Evolutionary conservation across 2,888 invertebrate genomes (phyloP), one percentile per base, ranked within the genome.

Genomic region (Papilio gigon): DNA sequence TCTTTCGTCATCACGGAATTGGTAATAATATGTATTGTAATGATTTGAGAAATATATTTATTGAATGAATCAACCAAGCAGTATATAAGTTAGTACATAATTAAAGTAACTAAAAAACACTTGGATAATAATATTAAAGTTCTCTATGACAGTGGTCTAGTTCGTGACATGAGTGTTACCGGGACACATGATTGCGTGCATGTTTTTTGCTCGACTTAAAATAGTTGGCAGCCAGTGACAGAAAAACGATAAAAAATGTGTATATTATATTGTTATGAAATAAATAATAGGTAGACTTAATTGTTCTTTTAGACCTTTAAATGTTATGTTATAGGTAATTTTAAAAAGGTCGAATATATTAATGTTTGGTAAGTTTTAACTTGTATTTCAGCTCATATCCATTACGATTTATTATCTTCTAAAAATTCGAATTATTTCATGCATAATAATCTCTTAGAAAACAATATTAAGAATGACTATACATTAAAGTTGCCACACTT

Each of bases 151-250:
- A 53, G 53, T 50, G 25, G 40, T 42, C 53, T 30, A 53, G 53
- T 53, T 53, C 53, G 53, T 53, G 53, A 53, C 53, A 53, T 30
- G 30, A 30, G 53, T 53, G 53, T 53, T 53, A 30, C 27, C 30
- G n/a, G n/a, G 30, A 30, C 53, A n/a, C 30, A 30, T 27, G 27
- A 53, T 30, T 53, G 53, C 53, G 53, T 53, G 30, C 30, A 17
- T 9, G 17, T 30, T 53, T 53, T 53, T 53, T 53, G 17, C 53
- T 1, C 17, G 30, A 14, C 27, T 53, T 53, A 53, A 53, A 53
- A 30, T 53, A 30, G n/a, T 30, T 27, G 27, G n/a, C 53, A 53
- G 30, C n/a, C 30, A 27, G 17, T 53, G 17, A 53, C 27, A 53
- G 30, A 53, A n/a, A 30, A 53, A 53, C n/a, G 3, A 53, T 5